phyloP scores from a whole-genome alignment of 2,888 invertebrate species.

The Carabus problematicus region DNA sequence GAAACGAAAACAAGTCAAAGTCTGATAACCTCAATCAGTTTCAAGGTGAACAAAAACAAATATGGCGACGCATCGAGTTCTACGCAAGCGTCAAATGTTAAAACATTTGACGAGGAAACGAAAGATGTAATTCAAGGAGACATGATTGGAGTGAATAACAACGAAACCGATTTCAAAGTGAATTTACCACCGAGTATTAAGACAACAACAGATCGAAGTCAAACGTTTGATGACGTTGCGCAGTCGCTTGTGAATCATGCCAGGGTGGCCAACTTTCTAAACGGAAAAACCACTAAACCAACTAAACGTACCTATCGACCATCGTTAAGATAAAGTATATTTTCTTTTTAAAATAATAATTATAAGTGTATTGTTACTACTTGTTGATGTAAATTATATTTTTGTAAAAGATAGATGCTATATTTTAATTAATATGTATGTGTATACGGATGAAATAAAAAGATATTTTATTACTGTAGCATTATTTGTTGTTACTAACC shows the following conservation, averaged over 20 bases:
- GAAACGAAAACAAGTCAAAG: slow-evolving; percentile 59
- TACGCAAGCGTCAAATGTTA: not conserved
- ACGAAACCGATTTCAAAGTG: slow-evolving; percentile 29
- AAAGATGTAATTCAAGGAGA: slow-evolving; percentile 7
- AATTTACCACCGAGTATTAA: not conserved
- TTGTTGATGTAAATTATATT: slow-evolving; percentile 8
- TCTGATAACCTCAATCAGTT: slow-evolving; percentile 63
- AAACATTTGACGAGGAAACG: slow-evolving; percentile 14
- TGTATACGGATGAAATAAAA: slow-evolving; percentile 39
- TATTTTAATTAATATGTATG: not conserved
- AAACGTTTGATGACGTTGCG: slow-evolving; percentile 54
- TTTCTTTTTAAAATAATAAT: not conserved
- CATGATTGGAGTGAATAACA: slow-evolving; percentile 27
- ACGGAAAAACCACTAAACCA: slow-evolving; percentile 45
- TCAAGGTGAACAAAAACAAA: slow-evolving; percentile 60
- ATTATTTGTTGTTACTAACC: slow-evolving; percentile 65
- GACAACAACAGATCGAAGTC: slow-evolving; percentile 41
- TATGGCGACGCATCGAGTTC: not conserved
- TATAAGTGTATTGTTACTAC: slow-evolving; percentile 7
- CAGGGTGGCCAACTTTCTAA: slow-evolving; percentile 53
- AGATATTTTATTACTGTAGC: slow-evolving; percentile 35
- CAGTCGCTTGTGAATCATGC: slow-evolving; percentile 58
- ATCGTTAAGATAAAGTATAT: slow-evolving; percentile 13
- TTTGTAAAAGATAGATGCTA: slow-evolving; percentile 8
- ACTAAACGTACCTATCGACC: slow-evolving; percentile 26